Evolutionary conservation across 1,140 invertebrate genomes (phyloP), one percentile per base, ranked within the genome.

Genomic region (Brachionus calyciflorus): DNA sequence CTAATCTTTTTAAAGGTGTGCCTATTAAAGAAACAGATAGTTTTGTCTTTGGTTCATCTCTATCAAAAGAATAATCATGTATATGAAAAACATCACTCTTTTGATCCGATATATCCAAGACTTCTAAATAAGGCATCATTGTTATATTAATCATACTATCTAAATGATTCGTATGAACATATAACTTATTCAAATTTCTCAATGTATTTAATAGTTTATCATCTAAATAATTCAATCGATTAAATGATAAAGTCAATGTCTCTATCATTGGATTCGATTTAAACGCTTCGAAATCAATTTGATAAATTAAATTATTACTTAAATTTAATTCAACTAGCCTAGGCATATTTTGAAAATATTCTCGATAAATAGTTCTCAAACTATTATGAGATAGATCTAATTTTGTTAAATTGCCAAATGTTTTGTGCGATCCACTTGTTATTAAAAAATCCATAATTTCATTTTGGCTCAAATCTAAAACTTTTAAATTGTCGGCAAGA

Each of bases 341-440:
- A 17, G 55, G 55, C 55, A 60, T 60, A 3, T 60, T 60, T 60
- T 60, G 33, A n/a, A 60, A 60, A 21, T 60, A 60, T 3, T 60
- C 55, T 10, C 55, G 55, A n/a, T 60, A 60, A 19, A 60, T 19
- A 60, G 19, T 37, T 37, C 37, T 60, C 14, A 60, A 33, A 12
- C 19, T 40, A 17, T 60, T 60, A 10, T 60, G 2, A 2, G 55
- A 60, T 10, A 60, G n/a, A 37, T 60, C 55, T 19, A 60, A 19
- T 41, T 60, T 60, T 60, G n/a, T 19, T 3, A 60, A 33, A 1
- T 60, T 60, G n/a, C 37, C 37, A 17, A 60, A 60, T 3, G n/a
- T n/a, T n/a, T n/a, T n/a, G n/a, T n/a, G 37, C 28, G 17, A 37
- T 5, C n/a, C 28, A 60, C 12, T 37, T 30, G 1, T 26, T 33